phyloP scores from a whole-genome alignment of 2,113 vertebrate genomes.

The Psittacula cyanocephala region DNA sequence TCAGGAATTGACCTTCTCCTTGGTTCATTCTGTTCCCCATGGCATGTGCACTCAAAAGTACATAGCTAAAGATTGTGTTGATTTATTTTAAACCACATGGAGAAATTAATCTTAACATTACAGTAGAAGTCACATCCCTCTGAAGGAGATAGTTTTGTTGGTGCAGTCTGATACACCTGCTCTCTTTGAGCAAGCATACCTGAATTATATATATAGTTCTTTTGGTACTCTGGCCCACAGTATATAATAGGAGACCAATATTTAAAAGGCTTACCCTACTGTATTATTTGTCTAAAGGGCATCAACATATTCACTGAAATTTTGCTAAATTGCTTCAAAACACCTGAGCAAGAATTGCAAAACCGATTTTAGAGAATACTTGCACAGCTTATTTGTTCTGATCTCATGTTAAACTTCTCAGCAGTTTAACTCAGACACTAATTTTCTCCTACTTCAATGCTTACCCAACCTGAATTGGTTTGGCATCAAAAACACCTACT shows the following conservation, averaged over 20 bases:
- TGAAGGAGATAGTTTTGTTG: neutral
- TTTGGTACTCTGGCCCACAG: neutral
- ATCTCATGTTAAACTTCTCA: neutral
- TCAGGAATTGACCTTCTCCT: neutral
- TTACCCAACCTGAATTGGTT: neutral
- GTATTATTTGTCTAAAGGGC: neutral
- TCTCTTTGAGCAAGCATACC: neutral
- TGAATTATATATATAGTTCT: neutral
- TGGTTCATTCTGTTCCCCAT: neutral
- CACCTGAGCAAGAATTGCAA: neutral
- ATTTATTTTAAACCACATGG: neutral
- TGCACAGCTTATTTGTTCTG: neutral
- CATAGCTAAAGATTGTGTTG: neutral
- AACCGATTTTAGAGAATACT: neutral
- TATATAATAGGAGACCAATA: neutral
- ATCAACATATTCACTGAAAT: neutral
- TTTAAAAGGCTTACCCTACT: neutral
- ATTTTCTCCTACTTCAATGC: neutral
- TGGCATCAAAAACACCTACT: neutral
- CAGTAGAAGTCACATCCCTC: neutral
- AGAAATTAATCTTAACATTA: neutral
- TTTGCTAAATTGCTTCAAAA: neutral
- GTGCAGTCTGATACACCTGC: neutral
- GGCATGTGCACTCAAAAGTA: neutral
- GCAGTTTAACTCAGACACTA: neutral